These are phyloP conservation scores for Centropyge bicolor DNA, from an alignment of 2,797 vertebrate genomes.

Conservation along the genomic window DNA sequence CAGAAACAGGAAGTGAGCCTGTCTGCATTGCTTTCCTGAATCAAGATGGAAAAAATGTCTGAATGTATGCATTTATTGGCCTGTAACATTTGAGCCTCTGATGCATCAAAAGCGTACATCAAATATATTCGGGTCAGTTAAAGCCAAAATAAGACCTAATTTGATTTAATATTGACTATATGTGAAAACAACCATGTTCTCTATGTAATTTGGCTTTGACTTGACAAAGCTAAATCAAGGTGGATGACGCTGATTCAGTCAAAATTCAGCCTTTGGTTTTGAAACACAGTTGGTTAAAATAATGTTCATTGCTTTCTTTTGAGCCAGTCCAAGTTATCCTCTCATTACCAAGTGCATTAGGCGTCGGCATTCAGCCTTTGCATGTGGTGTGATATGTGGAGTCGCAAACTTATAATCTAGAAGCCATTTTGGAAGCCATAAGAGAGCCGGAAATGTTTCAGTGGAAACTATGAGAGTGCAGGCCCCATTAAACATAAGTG, in stretches of 20 bases:
- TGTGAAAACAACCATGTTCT: too few relatives aligned
- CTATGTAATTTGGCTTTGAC: neutral
- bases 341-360: neutral
- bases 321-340: neutral
- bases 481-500: slow-evolving; percentile 28
- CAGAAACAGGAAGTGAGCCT: slow-evolving; percentile 39
- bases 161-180: too few relatives aligned
- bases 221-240: neutral
- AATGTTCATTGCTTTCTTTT: neutral
- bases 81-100: slow-evolving; percentile 13
- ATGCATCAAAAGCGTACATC: neutral
- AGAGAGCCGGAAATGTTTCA: slow-evolving; percentile 43
- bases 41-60: neutral
- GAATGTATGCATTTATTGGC: neutral
- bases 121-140: neutral
- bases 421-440: neutral
- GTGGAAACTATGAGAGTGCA: slow-evolving; percentile 50
- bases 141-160: neutral
- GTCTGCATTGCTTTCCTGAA: slow-evolving; percentile 13
- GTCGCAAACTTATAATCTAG: slow-evolving; percentile 5
- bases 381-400: slow-evolving; percentile 3
- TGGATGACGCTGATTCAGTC: neutral
- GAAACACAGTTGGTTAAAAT: neutral
- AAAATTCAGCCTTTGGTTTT: neutral
- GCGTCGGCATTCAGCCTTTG: neutral